Evolutionary conservation across 2,888 invertebrate genomes (phyloP), one percentile per base, ranked within the genome.

Genomic region (Phytoseiulus persimilis): DNA sequence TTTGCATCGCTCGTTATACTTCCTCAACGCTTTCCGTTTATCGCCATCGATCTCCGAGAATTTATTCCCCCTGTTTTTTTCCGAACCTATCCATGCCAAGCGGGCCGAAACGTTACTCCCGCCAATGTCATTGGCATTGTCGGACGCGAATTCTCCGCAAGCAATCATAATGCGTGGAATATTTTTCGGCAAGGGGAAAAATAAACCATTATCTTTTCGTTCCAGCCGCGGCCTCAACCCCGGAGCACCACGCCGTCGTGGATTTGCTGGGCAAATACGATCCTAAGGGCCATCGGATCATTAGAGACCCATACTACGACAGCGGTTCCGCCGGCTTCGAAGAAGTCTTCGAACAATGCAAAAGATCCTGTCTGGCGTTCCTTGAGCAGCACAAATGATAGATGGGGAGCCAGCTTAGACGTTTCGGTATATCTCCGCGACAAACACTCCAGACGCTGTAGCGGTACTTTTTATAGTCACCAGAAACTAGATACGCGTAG

Each of bases 291-390:
- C 95, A 96, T 90, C 93, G 94, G 91, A 96, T 96, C 90, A 97
- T 98, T 91, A 94, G 95, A 91, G 98, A 98, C 93, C 98, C 98
- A 0, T 97, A 98, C 92, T 98, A 96, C 94, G 97, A 96, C 94
- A 94, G 95, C 93, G 95, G 94, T 89, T 94, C 94, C 90, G 94
- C 94, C 90, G 96, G 95, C 23, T 96, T 96, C 93, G 95, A 95
- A 92, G 95, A 95, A 92, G 96, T 95, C 91, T 96, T 95, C 92
- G 94, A 95, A 91, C 96, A 96, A 92, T 95, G 96, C 92, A 91
- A 94, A 0, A 93, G 95, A 90, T 95, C 95, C 90, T 95, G 95
- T 91, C 93, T 93, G 90, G 94, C 94, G 83, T 96, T 96, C 93
- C 93, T 95, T 91, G 92, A 93, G 45, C 90, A 92, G 90, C 89